Evolutionary conservation across 2,888 invertebrate species (phyloP), one percentile per base, ranked within the genome.

Genomic region (Stenotaenia linearis): DNA sequence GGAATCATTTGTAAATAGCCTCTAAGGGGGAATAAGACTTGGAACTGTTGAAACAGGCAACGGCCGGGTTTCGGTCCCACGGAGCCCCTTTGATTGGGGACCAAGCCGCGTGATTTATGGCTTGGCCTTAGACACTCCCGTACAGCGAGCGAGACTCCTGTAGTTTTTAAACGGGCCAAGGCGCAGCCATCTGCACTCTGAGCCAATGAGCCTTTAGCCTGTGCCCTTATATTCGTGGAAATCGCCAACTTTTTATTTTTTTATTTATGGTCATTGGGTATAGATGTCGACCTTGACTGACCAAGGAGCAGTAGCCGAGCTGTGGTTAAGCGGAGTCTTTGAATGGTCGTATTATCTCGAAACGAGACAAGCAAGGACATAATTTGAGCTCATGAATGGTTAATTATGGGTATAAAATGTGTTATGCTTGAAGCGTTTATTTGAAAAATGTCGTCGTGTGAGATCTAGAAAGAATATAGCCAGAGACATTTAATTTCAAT

Each of bases 1-100:
- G 78, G 78, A 78, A 78, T 78, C 45, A 78, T 78, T 78, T 78
- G 78, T 78, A 78, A 78, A 78, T 78, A 30, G 78, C 35, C 78
- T 32, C 25, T 35, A 25, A 30, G 28, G 78, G 78, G 61, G 78
- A 35, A 40, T 28, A 61, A 56, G 61, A 25, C 61, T 23, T 23
- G 77, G 32, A 21, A 61, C 78, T 56, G 69, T 69, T 69, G 69
- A 69, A 69, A 28, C 28, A 23, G 69, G 40, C 78, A 78, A 78
- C 78, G 40, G 56, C 61, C 40, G 56, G 78, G 35, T 56, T 78
- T 50, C 56, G 78, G 78, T 78, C 56, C 40, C 32, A n/a, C 30
- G 28, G 61, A 56, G 56, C 56, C 61, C n/a, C 32, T 78, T 56
- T 61, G 61, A 78, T 78, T 50, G 78, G 78, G 78, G 30, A 25